Evolutionary conservation across 2,797 vertebrate genomes (phyloP).

Genomic region (Astyanax mexicanus): DNA sequence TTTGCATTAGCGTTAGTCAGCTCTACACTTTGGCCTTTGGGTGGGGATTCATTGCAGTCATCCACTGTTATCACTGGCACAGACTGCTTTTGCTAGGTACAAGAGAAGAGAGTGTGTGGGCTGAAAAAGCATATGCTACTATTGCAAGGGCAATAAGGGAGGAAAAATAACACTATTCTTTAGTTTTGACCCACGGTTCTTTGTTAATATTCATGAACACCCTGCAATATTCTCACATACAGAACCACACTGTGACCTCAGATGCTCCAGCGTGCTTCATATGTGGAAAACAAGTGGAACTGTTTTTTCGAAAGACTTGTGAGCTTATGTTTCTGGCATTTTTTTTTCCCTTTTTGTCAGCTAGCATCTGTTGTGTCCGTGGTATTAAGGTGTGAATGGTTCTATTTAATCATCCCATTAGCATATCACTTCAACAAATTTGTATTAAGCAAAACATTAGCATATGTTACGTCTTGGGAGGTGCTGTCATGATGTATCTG

Average conservation of each 20-base stretch:
- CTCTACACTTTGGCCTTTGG: neutral
- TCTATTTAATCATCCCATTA: conserved; percentile 3
- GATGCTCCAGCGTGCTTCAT: neutral
- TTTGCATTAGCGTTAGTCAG: conserved; percentile 34
- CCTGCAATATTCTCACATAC: conserved; percentile 6
- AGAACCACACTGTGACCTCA: neutral
- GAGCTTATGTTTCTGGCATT: neutral
- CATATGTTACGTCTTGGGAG: conserved; percentile 1
- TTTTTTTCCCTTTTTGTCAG: neutral
- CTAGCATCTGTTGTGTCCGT: neutral
- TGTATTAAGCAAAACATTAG: neutral
- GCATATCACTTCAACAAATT: neutral
- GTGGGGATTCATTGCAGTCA: conserved; percentile 10
- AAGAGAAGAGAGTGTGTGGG: conserved; percentile 21
- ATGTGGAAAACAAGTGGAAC: neutral
- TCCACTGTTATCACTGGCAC: conserved; percentile 15
- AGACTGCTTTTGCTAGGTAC: conserved; percentile 20
- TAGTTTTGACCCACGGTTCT: conserved; percentile 31
- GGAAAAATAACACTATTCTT: conserved; percentile 32
- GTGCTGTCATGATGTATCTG: neutral
- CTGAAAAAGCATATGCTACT: conserved; percentile 28
- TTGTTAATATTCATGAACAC: conserved; percentile 53
- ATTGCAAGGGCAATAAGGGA: conserved; percentile 15
- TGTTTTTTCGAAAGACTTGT: neutral
- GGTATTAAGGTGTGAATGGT: neutral